These are phyloP conservation scores for Cataglyphis rosenhaueri DNA, from an alignment of 2,888 invertebrate genomes.

Conservation along the genomic window DNA sequence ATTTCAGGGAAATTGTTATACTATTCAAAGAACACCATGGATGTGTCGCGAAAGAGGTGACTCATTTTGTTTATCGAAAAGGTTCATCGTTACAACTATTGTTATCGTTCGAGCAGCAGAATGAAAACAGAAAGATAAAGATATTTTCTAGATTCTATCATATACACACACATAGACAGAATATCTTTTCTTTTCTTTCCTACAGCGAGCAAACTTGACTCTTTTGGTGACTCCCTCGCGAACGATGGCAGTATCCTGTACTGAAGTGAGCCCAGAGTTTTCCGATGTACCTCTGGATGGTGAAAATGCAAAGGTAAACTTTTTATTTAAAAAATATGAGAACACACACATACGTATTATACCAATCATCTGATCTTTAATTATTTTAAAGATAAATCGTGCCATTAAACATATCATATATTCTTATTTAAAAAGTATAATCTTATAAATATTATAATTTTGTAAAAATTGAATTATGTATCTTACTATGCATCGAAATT, in stretches of 20 bases:
- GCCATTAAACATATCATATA: background rate
- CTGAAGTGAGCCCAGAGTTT: constrained; percentile 91
- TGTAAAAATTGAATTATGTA: background rate
- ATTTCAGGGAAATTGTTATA: constrained; percentile 87
- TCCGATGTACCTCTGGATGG: constrained; percentile 86
- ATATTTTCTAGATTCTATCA: background rate
- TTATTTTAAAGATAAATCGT: background rate
- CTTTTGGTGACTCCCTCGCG: constrained; percentile 90
- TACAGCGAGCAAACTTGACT: constrained; percentile 85
- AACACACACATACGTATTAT: background rate
- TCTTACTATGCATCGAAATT: background rate
- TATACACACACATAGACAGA: background rate
- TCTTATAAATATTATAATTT: background rate
- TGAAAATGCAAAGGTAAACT: constrained; percentile 73
- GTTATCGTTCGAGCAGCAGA: background rate
- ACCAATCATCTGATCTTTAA: background rate
- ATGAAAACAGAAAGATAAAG: background rate
- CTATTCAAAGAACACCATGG: constrained; percentile 89
- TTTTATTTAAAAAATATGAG: background rate
- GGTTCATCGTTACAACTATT: background rate
- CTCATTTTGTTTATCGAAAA: background rate
- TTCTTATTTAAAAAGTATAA: too few relatives aligned
- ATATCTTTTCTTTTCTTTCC: background rate
- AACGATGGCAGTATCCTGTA: constrained; percentile 90
- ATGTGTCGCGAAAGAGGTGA: constrained; percentile 87